Conservation (phyloP, 2,797 vertebrate species). For the Huso huso region DNA sequence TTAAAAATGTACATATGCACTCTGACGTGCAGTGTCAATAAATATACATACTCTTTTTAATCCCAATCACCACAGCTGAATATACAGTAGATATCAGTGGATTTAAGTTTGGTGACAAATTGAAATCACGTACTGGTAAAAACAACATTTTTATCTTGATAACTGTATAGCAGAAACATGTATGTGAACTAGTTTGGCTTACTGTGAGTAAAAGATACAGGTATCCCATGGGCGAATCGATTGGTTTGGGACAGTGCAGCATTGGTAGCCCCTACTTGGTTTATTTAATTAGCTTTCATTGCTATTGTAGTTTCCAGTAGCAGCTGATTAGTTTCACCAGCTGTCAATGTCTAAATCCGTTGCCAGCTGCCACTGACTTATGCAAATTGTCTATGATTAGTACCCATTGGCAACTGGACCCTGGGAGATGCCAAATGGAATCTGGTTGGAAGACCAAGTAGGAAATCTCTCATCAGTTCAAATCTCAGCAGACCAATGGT, state of each 20-base stretch:
- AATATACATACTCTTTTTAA: no score
- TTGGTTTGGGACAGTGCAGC: conserved; percentile 32
- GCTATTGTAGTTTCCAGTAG: conserved; percentile 64
- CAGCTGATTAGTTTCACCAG: conserved; percentile 74
- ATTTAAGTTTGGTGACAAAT: no score
- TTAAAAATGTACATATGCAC: no score
- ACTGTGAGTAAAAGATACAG: no score
- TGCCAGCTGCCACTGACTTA: conserved; percentile 66
- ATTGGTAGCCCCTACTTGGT: conserved; percentile 59
- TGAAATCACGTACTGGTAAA: no score
- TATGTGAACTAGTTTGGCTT: no score
- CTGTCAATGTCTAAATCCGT: conserved; percentile 67
- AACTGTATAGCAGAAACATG: no score
- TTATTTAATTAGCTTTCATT: conserved; percentile 73
- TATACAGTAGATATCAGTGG: no score
- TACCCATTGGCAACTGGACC: conserved; percentile 73
- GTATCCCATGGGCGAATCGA: conserved; percentile 19
- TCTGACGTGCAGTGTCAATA: no score
- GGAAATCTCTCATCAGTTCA: conserved; percentile 4
- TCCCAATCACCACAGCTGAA: no score
- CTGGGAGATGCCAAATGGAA: conserved; percentile 66
- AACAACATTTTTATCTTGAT: no score
- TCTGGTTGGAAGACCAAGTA: conserved; percentile 43
- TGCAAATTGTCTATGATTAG: conserved; percentile 75
- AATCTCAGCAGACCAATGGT: not conserved